Evolutionary conservation across 2,888 invertebrate species (phyloP).

Genomic region (Athetis lepigone): DNA sequence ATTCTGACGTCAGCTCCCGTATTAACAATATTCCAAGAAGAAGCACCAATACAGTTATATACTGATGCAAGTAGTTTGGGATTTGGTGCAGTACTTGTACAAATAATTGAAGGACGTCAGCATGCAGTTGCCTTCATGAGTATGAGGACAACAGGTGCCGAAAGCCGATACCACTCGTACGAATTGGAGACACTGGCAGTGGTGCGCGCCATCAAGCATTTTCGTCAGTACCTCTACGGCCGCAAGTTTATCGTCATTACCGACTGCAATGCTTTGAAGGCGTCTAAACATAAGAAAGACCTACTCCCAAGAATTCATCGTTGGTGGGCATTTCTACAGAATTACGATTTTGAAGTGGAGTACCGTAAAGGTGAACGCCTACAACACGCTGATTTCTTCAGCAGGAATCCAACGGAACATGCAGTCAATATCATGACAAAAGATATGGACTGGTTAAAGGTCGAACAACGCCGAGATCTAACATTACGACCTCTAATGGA

Average conservation of each 20-base stretch:
- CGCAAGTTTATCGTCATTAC: constrained; percentile 24
- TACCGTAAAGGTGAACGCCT: constrained; percentile 14
- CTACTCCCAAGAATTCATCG: constrained; percentile 14
- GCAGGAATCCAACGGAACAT: constrained; percentile 9
- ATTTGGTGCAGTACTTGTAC: constrained; percentile 5
- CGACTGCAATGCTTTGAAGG: constrained; percentile 13
- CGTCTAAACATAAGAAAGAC: constrained; percentile 11
- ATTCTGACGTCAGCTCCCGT: constrained; percentile 12
- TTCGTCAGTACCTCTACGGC: constrained; percentile 61
- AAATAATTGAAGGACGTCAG: constrained; percentile 10
- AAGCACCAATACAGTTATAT: constrained; percentile 2
- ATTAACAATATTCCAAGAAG: constrained; percentile 21
- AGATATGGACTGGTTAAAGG: constrained; percentile 3
- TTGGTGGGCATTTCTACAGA: constrained; percentile 16
- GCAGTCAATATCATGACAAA: constrained; percentile 1
- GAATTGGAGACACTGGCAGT: constrained; percentile 32
- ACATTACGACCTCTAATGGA: background rate
- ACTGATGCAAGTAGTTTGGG: constrained; percentile 14
- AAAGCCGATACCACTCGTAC: constrained; percentile 29
- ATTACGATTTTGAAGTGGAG: constrained; percentile 17
- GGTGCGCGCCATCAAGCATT: constrained; percentile 21
- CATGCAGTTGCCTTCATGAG: constrained; percentile 24
- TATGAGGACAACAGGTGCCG: constrained; percentile 14
- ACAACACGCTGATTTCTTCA: constrained; percentile 19
- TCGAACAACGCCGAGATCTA: constrained; percentile 9